A percentile compares a stretch with the other conserved stretches of the same genome.
phyloP scores from a whole-genome alignment of 2,113 vertebrate species.

The Pseudonaja textilis region DNA sequence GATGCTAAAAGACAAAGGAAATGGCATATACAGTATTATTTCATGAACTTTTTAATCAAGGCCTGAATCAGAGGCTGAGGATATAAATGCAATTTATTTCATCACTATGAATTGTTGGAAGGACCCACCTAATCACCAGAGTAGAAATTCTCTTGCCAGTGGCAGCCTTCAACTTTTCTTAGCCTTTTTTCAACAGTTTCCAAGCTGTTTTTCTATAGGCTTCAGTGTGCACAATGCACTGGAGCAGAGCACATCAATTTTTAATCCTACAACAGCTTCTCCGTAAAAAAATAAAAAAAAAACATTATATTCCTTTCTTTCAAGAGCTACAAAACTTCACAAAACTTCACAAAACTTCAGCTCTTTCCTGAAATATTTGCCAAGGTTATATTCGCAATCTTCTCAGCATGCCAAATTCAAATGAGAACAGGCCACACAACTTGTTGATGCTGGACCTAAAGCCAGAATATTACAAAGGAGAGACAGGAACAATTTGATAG shows the following conservation, averaged over 20 bases:
- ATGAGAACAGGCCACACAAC: slow-evolving; percentile 33
- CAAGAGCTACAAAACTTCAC: slow-evolving; percentile 39
- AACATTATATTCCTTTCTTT: slow-evolving; percentile 35
- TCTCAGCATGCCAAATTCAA: slow-evolving; percentile 32
- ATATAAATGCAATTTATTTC: slow-evolving; percentile 46
- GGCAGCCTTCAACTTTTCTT: slow-evolving; percentile 48
- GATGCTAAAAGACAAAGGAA: not conserved
- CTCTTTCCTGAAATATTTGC: slow-evolving; percentile 40
- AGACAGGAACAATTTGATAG: slow-evolving; percentile 32
- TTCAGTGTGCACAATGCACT: slow-evolving; percentile 48
- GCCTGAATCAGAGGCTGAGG: slow-evolving; percentile 12
- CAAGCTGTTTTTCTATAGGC: slow-evolving; percentile 47
- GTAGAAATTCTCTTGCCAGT: slow-evolving; percentile 45
- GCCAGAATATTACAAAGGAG: slow-evolving; percentile 39
- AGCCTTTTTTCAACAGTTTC: slow-evolving; percentile 47
- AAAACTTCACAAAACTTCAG: slow-evolving; percentile 57
- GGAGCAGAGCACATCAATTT: slow-evolving; percentile 58
- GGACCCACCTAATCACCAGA: slow-evolving; percentile 42
- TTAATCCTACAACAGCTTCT: slow-evolving; percentile 54
- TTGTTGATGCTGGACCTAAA: not conserved
- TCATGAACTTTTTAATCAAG: slow-evolving; percentile 35
- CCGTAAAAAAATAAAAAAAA: slow-evolving; percentile 2
- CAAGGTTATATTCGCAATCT: slow-evolving; percentile 38
- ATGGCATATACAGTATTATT: slow-evolving; percentile 12
- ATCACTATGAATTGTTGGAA: slow-evolving; percentile 39